Conservation (phyloP, 2,797 vertebrate genomes). For the Decapterus maruadsi region DNA sequence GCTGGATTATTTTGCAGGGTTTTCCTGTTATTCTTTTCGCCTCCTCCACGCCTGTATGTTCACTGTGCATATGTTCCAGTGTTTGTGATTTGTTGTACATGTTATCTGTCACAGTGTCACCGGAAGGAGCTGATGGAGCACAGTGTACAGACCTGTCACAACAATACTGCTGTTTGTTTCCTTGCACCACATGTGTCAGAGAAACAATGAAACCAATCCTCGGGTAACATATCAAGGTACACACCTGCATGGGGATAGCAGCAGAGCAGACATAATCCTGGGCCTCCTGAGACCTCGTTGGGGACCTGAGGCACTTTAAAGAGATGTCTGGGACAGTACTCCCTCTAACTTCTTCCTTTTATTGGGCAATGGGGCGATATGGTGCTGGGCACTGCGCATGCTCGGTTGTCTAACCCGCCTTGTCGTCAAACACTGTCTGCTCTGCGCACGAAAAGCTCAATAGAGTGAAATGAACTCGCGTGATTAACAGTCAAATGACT, state of each 20-base stretch:
- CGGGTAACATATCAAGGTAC: not conserved
- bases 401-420: constrained; percentile 47
- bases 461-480: constrained; percentile 58
- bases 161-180: not conserved
- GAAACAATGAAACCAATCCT: not conserved
- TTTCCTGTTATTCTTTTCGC: constrained; percentile 29
- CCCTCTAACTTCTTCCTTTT: constrained; percentile 27
- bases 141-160: not conserved
- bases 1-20: not conserved
- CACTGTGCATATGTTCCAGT: not conserved
- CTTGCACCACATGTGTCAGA: not conserved
- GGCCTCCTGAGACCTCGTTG: not conserved
- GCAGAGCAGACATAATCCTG: not conserved
- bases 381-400: constrained; percentile 63
- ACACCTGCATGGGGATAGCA: not conserved
- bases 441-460: constrained; percentile 31
- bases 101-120: constrained; percentile 24
- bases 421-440: constrained; percentile 26
- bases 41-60: not conserved
- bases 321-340: not conserved
- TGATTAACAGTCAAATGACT: constrained; percentile 52
- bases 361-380: constrained; percentile 37
- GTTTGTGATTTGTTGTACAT: not conserved
- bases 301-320: constrained; percentile 8
- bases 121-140: not conserved